phyloP scores from a whole-genome alignment of 35 echinoderm and acorn worm genomes.

The Eucidaris tribuloides region DNA sequence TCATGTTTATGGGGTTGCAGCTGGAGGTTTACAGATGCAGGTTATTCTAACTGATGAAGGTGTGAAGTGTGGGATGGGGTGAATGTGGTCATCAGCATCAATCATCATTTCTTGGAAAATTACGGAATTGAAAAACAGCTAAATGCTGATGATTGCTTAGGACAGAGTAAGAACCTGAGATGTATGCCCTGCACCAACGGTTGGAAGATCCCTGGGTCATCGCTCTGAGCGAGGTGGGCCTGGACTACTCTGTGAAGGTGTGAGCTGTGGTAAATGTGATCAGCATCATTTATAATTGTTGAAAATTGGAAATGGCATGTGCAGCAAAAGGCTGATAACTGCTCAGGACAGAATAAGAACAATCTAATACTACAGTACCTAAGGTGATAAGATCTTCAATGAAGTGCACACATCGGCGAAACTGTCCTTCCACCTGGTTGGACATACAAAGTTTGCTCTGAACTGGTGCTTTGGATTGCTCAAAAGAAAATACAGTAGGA shows the following conservation, averaged over 20 bases:
- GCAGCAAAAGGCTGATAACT: not conserved
- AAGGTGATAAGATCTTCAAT: conserved; percentile 1
- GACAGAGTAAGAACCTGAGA: too few species aligned
- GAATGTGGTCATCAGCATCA: conserved; percentile 6
- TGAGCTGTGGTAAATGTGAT: not conserved
- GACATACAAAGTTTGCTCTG: conserved; percentile 62
- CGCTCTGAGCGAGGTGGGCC: not conserved
- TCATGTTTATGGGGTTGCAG: conserved; percentile 41
- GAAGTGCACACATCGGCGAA: conserved; percentile 4
- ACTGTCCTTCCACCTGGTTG: conserved; percentile 36
- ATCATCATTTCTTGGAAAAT: conserved; percentile 15
- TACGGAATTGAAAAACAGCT: not conserved
- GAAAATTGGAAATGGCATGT: not conserved
- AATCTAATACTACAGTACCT: conserved; percentile 39
- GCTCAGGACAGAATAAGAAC: conserved; percentile 40
- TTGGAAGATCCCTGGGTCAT: not conserved
- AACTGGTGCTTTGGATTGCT: conserved; percentile 60
- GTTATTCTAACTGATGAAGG: conserved; percentile 30
- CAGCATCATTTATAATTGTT: not conserved
- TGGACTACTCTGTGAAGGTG: not conserved
- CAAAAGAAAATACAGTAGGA: conserved; percentile 33
- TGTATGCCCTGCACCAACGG: too few species aligned
- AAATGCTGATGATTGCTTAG: not conserved
- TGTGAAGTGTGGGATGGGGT: not conserved
- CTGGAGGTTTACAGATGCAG: conserved; percentile 32